Percentiles rank a stretch among this genome's conserved stretches.
These are phyloP conservation scores for Aurelia sp. DNA, from an alignment of 30 jellyfish, hydroid and myxozoan genomes.

Conservation along the genomic window DNA sequence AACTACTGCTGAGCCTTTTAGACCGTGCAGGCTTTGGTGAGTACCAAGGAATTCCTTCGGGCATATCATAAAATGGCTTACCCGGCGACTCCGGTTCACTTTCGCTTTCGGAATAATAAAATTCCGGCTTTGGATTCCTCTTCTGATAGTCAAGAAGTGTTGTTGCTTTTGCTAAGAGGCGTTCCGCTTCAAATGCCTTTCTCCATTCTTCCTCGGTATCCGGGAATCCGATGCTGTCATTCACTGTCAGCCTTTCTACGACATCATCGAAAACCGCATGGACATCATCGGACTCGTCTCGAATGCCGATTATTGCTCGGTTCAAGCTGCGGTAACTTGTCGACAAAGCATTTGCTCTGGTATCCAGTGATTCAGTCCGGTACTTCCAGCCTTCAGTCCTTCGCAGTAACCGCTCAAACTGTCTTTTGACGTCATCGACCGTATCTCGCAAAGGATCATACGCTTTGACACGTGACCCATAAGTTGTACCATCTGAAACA, in stretches of 20 bases:
- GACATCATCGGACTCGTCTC: conserved; percentile 71
- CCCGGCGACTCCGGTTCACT: conserved; percentile 68
- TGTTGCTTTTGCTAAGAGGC: conserved; percentile 57
- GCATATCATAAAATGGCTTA: conserved; percentile 52
- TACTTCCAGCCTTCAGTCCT: conserved; percentile 60
- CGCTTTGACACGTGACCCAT: neutral
- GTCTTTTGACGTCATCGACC: conserved; percentile 47
- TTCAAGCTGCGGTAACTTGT: conserved; percentile 50
- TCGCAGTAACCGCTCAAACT: conserved; percentile 52
- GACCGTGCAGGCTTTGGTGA: conserved; percentile 15
- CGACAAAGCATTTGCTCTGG: conserved; percentile 45
- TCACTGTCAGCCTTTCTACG: conserved; percentile 70
- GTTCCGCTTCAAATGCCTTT: conserved; percentile 47
- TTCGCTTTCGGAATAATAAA: conserved; percentile 69
- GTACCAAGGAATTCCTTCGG: conserved; percentile 56
- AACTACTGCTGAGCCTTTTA: conserved; percentile 14
- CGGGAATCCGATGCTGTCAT: conserved; percentile 66
- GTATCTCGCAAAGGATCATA: conserved; percentile 51
- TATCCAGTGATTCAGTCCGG: conserved; percentile 61
- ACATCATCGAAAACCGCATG: conserved; percentile 40
- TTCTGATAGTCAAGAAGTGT: conserved; percentile 29
- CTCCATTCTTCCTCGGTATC: conserved; percentile 86
- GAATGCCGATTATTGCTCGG: conserved; percentile 52
- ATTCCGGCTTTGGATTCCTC: conserved; percentile 54
- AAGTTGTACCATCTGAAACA: conserved; percentile 13